Conservation (phyloP, 2,797 vertebrate species). For the Phrynocephalus forsythii region DNA sequence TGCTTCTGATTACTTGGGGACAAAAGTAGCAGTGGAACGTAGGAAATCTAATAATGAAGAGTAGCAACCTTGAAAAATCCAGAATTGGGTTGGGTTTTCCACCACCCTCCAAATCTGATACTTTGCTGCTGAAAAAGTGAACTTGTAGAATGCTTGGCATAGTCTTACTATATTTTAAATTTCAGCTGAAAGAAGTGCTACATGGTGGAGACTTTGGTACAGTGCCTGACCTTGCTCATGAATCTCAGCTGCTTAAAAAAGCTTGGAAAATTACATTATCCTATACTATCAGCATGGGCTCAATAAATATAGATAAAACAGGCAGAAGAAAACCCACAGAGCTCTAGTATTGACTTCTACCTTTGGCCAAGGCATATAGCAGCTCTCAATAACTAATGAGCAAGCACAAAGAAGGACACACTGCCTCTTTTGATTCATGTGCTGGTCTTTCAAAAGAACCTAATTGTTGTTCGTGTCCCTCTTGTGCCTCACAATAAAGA, state of each 20-base stretch:
- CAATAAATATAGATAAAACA: constrained; percentile 61
- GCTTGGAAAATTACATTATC: constrained; percentile 78
- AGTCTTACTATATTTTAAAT: constrained; percentile 5
- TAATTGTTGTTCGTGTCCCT: constrained; percentile 27
- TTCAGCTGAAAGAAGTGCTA: constrained; percentile 27
- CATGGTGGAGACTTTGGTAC: constrained; percentile 66
- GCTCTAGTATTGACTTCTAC: constrained; percentile 68
- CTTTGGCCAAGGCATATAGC: constrained; percentile 42
- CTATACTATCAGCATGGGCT: constrained; percentile 65
- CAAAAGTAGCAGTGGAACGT: not conserved
- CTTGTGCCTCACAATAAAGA: constrained; percentile 47
- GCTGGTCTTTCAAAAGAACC: constrained; percentile 43
- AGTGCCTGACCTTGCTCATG: constrained; percentile 79
- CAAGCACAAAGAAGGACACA: constrained; percentile 37
- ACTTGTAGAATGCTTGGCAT: not conserved
- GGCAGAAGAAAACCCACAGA: constrained; percentile 43
- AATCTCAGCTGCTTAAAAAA: constrained; percentile 75
- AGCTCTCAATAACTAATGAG: constrained; percentile 47
- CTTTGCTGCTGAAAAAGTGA: not conserved
- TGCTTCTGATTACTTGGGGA: not conserved
- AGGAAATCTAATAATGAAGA: not conserved
- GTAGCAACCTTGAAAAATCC: not conserved
- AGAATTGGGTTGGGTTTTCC: not conserved
- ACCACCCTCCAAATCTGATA: not conserved
- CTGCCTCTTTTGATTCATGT: constrained; percentile 45